Conservation (phyloP, 2,797 vertebrate genomes). For the Amblyraja radiata region DNA sequence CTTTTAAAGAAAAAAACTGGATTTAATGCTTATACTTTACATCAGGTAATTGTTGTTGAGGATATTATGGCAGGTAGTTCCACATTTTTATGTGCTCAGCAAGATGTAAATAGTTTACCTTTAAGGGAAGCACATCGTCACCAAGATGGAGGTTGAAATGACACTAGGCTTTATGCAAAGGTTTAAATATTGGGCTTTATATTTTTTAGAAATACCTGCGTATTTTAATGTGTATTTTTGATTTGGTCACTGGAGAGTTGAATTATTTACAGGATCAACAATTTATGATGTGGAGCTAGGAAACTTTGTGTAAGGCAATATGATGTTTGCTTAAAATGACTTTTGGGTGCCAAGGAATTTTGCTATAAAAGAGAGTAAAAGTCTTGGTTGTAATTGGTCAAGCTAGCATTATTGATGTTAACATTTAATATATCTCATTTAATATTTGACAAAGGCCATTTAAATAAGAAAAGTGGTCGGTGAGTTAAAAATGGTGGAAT, state of each 20-base stretch:
- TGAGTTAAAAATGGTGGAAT: neutral
- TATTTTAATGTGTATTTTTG: neutral
- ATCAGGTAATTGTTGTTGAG: constrained; percentile 61
- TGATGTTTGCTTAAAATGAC: neutral
- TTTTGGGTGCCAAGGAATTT: neutral
- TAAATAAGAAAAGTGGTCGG: neutral
- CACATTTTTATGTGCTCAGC: neutral
- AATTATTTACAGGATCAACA: neutral
- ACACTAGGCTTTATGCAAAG: neutral
- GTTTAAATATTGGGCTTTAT: neutral
- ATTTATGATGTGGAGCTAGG: neutral
- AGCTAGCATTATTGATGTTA: neutral
- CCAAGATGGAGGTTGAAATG: neutral
- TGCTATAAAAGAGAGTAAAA: neutral
- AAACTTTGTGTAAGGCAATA: neutral
- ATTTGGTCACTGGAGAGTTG: neutral
- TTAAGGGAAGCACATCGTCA: neutral
- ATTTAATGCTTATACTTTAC: constrained; percentile 65
- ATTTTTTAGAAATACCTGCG: neutral
- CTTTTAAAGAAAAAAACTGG: constrained; percentile 62
- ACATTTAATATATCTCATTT: neutral
- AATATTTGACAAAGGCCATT: neutral
- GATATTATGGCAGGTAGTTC: too few species aligned
- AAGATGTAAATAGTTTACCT: neutral
- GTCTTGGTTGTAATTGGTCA: neutral